Conservation (phyloP, 2,797 vertebrate species). For the Poeciliopsis turneri region DNA sequence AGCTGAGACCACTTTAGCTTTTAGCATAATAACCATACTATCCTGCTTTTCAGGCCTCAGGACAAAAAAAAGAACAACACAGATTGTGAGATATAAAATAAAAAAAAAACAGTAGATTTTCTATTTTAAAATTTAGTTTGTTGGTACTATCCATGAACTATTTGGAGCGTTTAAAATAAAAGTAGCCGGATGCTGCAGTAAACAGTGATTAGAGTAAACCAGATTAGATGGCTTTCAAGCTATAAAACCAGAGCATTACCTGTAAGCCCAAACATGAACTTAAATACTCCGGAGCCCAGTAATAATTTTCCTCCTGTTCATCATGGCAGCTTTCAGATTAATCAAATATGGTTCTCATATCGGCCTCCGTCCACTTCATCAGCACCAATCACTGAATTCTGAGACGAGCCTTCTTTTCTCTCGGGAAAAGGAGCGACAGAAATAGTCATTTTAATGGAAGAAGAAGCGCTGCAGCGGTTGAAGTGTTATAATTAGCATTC, state of each 20-base stretch:
- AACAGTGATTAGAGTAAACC: neutral
- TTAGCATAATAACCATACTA: slow-evolving; percentile 31
- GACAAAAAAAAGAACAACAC: slow-evolving; percentile 47
- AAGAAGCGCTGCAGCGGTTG: slow-evolving; percentile 39
- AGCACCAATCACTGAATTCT: slow-evolving; percentile 14
- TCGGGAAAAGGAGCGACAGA: slow-evolving; percentile 9
- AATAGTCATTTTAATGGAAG: slow-evolving; percentile 25
- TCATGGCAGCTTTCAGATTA: slow-evolving; percentile 1
- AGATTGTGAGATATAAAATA: neutral
- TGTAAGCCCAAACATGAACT: neutral
- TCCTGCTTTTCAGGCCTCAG: slow-evolving; percentile 65
- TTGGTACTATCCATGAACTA: slow-evolving; percentile 1
- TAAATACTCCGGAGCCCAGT: neutral
- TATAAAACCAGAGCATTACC: neutral
- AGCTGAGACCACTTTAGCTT: slow-evolving; percentile 55
- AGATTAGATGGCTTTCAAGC: neutral
- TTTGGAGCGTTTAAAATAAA: neutral
- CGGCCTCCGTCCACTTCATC: slow-evolving; percentile 2
- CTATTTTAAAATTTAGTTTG: slow-evolving; percentile 1
- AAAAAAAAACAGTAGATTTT: neutral
- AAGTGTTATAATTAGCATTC: slow-evolving; percentile 64
- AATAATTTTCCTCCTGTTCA: slow-evolving; percentile 1
- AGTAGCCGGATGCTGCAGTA: neutral
- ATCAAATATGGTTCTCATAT: neutral
- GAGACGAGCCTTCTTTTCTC: slow-evolving; percentile 14